Conservation (phyloP, 2,113 vertebrate species). For the Plecturocebus donacophilus region DNA sequence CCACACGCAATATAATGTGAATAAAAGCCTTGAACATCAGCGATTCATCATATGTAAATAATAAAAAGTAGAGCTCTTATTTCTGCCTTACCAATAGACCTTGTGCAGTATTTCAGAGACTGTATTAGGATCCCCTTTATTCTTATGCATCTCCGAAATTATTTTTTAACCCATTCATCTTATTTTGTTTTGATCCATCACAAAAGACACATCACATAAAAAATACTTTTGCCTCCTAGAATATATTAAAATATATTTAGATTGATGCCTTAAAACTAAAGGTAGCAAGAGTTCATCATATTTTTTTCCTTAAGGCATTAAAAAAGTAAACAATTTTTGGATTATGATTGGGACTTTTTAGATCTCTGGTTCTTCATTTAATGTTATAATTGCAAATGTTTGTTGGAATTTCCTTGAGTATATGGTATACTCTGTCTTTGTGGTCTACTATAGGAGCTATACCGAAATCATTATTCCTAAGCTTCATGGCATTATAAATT, state of each 20-base stretch:
- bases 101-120: not conserved
- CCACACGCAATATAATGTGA: not conserved
- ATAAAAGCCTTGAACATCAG: constrained; percentile 21
- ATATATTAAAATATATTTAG: constrained; percentile 41
- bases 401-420: not conserved
- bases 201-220: not conserved
- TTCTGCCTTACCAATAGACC: not conserved
- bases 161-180: not conserved
- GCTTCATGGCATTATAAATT: not conserved
- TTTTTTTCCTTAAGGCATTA: not conserved
- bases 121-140: not conserved
- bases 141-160: not conserved
- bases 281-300: not conserved
- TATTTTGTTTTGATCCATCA: not conserved
- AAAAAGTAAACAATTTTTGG: not conserved
- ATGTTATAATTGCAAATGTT: not conserved
- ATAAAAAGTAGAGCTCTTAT: not conserved
- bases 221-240: not conserved
- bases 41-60: not conserved
- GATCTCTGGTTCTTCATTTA: constrained; percentile 20
- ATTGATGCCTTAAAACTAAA: constrained; percentile 4
- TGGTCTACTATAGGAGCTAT: not conserved
- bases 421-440: not conserved
- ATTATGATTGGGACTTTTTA: not conserved
- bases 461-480: not conserved